A percentile compares a stretch with the other conserved stretches of the same genome.
phyloP scores from a whole-genome alignment of 2,797 vertebrate species.

The Tadarida brasiliensis region DNA sequence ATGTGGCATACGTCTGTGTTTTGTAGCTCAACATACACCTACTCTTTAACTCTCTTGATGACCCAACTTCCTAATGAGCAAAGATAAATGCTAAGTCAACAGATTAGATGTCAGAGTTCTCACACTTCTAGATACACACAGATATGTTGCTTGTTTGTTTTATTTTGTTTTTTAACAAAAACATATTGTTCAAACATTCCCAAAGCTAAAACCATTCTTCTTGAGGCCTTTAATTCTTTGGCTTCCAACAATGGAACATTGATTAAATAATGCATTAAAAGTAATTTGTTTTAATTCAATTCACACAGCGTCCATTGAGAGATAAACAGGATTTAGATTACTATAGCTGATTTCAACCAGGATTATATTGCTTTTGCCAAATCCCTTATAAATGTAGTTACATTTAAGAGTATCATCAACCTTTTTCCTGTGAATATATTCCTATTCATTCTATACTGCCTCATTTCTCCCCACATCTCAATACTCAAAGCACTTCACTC shows the following conservation, averaged over 20 bases:
- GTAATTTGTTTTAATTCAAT: conserved; percentile 54
- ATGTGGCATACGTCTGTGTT: conserved; percentile 39
- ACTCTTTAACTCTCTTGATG: conserved; percentile 27
- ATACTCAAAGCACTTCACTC: not conserved
- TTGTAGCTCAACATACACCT: conserved; percentile 53
- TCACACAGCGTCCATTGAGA: not conserved
- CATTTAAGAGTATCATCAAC: not conserved
- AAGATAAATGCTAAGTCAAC: conserved; percentile 43
- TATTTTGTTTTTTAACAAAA: not conserved
- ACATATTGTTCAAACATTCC: conserved; percentile 58
- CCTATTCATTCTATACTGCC: not conserved
- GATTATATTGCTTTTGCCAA: not conserved
- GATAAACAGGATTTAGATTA: not conserved
- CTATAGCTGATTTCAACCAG: not conserved
- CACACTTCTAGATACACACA: conserved; percentile 51
- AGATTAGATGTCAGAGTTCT: conserved; percentile 57
- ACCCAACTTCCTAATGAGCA: conserved; percentile 57
- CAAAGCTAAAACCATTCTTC: conserved; percentile 41
- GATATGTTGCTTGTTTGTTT: conserved; percentile 23
- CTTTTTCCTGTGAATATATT: not conserved
- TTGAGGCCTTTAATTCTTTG: not conserved
- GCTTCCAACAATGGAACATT: not conserved
- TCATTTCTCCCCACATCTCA: not conserved
- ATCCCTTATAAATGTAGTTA: not conserved
- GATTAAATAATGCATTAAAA: conserved; percentile 7